Base-by-base conservation (phyloP, 1,140 invertebrate genomes). In the Aradophagus sp. region DNA sequence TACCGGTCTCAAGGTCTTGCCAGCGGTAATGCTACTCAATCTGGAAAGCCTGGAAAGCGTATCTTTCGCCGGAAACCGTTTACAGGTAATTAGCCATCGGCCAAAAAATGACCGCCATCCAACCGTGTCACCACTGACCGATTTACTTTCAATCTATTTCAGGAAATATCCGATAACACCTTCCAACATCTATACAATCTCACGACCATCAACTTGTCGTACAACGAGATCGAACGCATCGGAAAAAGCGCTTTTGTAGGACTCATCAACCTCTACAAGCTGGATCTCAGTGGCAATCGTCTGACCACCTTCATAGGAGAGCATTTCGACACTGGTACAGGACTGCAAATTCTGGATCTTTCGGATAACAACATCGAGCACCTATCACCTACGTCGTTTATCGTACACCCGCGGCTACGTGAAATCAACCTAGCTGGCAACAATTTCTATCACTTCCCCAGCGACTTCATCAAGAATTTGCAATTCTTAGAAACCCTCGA, bases 351-450 rank as follows among this genome's bases (percentile, higher is more conserved):
- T 44, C 84, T 96, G 11, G 91, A 93, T 77, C 83, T 96, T 1
- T 90, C 91, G 0, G 91, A 93, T 74, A 96, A 96, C 83, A 86
- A 89, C 39, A 85, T 97, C 31, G 85, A 82, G 17, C 81, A 86
- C n/a, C 87, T 96, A 7, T 93, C 94, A 1, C 93, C 93, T 0
- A 86, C 93, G 0, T 93, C 93, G 2, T 95, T 96, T 76, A 89
- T 91, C 75, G 92, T 93, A 47, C 93, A 95, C 81, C 91, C 92
- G 0, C 86, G 91, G 17, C 76, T 96, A 12, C 87, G 87, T 34
- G 84, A 87, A 77, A 89, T 96, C 6, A 87, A 88, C 39, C 88
- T 94, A 0, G 85, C 88, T 0, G 86, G 89, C 34, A 96, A 96
- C 81, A 89, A 91, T 77, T 92, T 96, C 62, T 91, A 90, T 48